Conservation (phyloP, 2,888 invertebrate species). For the Himalopsyche anomala region DNA sequence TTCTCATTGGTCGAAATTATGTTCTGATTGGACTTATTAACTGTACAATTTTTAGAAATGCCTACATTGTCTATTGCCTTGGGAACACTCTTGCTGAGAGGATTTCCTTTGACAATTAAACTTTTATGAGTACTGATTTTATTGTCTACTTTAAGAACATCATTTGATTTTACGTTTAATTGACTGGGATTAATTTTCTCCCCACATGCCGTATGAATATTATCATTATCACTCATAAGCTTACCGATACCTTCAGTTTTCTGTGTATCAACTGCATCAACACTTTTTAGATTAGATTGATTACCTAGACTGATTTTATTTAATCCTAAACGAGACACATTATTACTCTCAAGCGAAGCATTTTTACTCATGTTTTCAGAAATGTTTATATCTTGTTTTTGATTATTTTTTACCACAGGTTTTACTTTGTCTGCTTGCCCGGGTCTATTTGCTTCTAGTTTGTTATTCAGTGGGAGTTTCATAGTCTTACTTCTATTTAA, state of each 20-base stretch:
- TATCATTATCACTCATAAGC: background rate
- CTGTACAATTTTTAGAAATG: background rate
- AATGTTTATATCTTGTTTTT: background rate
- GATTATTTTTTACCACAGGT: background rate
- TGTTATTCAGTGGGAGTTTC: background rate
- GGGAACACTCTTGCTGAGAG: background rate
- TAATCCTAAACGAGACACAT: conserved; percentile 10
- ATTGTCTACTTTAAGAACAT: background rate
- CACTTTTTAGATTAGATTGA: background rate
- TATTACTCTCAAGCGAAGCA: background rate
- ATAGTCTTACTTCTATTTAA: background rate
- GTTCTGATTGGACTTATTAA: background rate
- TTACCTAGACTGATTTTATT: background rate
- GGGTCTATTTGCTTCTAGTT: background rate
- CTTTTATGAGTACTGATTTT: background rate
- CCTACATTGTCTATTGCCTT: background rate
- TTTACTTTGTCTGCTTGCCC: background rate
- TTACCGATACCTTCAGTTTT: background rate
- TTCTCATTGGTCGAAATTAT: background rate
- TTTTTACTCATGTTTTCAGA: background rate
- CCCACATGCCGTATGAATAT: background rate
- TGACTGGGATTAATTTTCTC: background rate
- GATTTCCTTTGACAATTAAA: background rate
- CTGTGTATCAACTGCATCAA: background rate
- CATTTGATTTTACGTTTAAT: background rate